Percentiles rank a stretch among this genome's conserved stretches.
These are phyloP conservation scores for Chromoteleia sp. DNA, from an alignment of 2,888 invertebrate genomes.

Conservation along the genomic window DNA sequence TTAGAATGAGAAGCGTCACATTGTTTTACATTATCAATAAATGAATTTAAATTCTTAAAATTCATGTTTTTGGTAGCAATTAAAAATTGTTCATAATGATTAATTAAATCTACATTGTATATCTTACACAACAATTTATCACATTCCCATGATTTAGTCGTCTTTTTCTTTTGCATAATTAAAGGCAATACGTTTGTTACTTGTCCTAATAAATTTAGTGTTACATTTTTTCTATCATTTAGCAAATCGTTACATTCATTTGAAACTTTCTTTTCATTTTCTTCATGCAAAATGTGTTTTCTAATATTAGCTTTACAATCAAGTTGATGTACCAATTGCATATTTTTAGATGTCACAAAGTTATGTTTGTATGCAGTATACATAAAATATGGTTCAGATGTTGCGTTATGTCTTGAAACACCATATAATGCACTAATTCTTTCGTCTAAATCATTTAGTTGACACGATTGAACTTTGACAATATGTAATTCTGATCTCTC, in stretches of 20 bases:
- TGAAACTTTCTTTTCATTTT: background rate
- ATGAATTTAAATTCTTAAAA: conserved; percentile 6
- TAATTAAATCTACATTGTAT: no score
- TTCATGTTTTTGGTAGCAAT: background rate
- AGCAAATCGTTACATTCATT: background rate
- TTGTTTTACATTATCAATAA: conserved; percentile 5
- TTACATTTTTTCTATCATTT: conserved; percentile 4
- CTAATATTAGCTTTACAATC: background rate
- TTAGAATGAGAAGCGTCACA: conserved; percentile 26
- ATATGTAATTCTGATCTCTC: conserved; percentile 12
- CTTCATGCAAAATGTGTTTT: background rate
- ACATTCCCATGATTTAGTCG: conserved; percentile 14
- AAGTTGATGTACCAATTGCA: conserved; percentile 1
- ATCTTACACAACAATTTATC: no score
- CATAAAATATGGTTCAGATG: conserved; percentile 16
- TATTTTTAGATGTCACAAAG: background rate
- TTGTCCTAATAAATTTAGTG: conserved; percentile 5
- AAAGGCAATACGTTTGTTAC: no score
- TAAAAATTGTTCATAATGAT: no score
- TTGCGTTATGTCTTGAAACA: conserved; percentile 12
- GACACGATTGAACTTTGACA: conserved; percentile 3
- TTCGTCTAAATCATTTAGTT: conserved; percentile 5
- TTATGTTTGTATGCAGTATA: background rate
- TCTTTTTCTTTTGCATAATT: background rate
- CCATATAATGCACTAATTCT: conserved; percentile 12